These are phyloP conservation scores for Pseudorectes ferrugineus DNA, from an alignment of 2,113 vertebrate species.

Conservation along the genomic window DNA sequence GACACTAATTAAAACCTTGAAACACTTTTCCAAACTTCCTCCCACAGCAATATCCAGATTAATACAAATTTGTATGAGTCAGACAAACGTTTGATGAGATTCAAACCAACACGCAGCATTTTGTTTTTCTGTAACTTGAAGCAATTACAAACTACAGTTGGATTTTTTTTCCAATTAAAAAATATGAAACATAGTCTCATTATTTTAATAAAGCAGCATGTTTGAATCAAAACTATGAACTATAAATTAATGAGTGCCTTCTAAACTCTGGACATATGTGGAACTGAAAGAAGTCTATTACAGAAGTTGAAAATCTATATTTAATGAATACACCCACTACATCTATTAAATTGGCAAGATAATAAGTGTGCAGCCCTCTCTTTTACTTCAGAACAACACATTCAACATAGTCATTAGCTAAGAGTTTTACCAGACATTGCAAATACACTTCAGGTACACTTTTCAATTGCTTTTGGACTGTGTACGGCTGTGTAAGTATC, in stretches of 20 bases:
- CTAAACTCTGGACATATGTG: background rate
- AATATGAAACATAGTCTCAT: background rate
- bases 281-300: background rate
- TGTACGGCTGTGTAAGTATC: background rate
- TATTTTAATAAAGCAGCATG: slow-evolving; percentile 4
- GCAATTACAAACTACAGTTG: background rate
- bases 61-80: background rate
- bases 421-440: background rate
- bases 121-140: background rate
- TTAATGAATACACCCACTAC: slow-evolving; percentile 21
- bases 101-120: background rate
- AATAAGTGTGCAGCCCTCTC: background rate
- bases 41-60: background rate
- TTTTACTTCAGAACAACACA: background rate
- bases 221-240: background rate
- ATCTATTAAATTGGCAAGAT: background rate
- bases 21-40: background rate
- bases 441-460: background rate
- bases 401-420: background rate
- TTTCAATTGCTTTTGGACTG: background rate
- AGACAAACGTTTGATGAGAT: background rate
- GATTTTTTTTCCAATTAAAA: background rate
- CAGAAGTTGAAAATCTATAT: background rate
- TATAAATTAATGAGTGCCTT: background rate
- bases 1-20: background rate